Percentiles rank a stretch among this genome's conserved stretches.
These are phyloP conservation scores for Xiphorhynchus elegans DNA, from an alignment of 2,113 vertebrate species.

Conservation along the genomic window DNA sequence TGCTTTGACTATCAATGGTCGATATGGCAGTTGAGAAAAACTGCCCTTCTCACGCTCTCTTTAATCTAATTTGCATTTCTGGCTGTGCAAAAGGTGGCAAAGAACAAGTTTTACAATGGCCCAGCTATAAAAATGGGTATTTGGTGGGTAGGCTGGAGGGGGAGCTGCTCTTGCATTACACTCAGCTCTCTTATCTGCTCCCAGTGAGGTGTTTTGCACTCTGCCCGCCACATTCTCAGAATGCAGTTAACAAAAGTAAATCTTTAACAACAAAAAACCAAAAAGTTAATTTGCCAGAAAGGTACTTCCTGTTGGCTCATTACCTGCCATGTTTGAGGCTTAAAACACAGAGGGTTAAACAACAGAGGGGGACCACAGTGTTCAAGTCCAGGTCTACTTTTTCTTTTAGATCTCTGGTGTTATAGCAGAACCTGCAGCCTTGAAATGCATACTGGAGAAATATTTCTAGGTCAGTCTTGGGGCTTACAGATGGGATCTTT, in stretches of 20 bases:
- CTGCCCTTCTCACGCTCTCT: background rate
- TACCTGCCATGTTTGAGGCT: background rate
- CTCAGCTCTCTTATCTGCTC: background rate
- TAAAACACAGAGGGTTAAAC: background rate
- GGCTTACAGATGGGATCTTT: background rate
- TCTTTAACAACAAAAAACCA: background rate
- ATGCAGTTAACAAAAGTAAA: background rate
- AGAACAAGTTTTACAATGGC: background rate
- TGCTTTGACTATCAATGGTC: background rate
- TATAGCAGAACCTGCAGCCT: background rate
- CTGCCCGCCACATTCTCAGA: background rate
- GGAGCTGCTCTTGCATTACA: background rate
- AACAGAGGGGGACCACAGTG: background rate
- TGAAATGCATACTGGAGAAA: background rate
- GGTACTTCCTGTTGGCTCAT: background rate
- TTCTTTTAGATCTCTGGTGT: background rate
- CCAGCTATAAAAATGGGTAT: background rate
- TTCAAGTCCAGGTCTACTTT: slow-evolving; percentile 21
- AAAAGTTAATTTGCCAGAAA: slow-evolving; percentile 40
- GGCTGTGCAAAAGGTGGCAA: background rate
- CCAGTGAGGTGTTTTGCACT: background rate
- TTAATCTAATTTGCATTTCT: background rate
- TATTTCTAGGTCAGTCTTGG: background rate
- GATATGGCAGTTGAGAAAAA: background rate
- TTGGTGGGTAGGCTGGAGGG: background rate